Percentiles rank a stretch among this genome's conserved stretches.
phyloP scores from a whole-genome alignment of 2,797 vertebrate genomes.

The Manis crassicaudata region DNA sequence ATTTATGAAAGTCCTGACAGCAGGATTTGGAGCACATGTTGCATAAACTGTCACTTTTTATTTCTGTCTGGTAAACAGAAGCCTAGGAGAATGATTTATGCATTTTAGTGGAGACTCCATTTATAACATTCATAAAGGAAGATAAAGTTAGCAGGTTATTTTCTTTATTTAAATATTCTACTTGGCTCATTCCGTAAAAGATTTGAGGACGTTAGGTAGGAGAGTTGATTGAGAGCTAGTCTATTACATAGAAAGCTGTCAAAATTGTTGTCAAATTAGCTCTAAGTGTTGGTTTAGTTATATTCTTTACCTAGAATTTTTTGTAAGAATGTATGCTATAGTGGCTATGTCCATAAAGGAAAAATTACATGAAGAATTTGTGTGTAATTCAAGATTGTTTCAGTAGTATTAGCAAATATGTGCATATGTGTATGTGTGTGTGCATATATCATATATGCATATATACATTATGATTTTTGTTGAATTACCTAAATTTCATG shows the following conservation, averaged over 20 bases:
- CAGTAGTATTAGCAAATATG: not conserved
- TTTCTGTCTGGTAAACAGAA: conserved; percentile 66
- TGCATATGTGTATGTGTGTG: not conserved
- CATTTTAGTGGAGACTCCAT: conserved; percentile 12
- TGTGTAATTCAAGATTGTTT: not conserved
- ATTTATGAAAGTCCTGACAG: conserved; percentile 25
- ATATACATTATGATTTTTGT: not conserved
- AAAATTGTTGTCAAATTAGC: not conserved
- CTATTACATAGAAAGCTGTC: not conserved
- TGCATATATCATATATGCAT: no score
- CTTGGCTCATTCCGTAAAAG: not conserved
- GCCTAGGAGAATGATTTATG: conserved; percentile 49
- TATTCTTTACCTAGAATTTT: not conserved
- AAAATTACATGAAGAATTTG: not conserved
- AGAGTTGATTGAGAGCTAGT: not conserved
- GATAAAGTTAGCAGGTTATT: conserved; percentile 19
- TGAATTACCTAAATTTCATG: not conserved
- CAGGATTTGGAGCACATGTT: conserved; percentile 18
- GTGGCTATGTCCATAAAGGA: not conserved
- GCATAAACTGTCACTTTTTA: not conserved
- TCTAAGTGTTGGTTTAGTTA: not conserved
- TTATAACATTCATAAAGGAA: conserved; percentile 15
- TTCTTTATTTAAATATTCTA: conserved; percentile 26
- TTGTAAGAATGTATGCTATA: not conserved
- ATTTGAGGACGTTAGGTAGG: not conserved